Base-by-base conservation (phyloP, 2,888 invertebrate species). In the Macroteleia sp. region DNA sequence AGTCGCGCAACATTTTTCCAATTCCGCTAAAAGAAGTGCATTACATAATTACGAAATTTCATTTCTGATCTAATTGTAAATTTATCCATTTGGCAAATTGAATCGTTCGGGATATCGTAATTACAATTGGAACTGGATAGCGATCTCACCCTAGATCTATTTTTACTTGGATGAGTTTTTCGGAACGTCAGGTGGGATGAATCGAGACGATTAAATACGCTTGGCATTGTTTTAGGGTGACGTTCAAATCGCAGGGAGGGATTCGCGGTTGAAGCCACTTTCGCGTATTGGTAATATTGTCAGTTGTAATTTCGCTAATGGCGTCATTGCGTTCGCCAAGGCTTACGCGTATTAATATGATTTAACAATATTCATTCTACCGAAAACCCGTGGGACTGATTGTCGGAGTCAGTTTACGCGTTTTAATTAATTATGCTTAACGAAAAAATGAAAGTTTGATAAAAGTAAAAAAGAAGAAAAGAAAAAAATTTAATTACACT, bases 251-350 rank as follows among this genome's bases (percentile, higher is more conserved):
- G 57, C 41, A 22, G 62, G 61, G 71, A 17, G 48, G 52, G 41
- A 19, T 19, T 42, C 59, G 61, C 61, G 56, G 71, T 73, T 62
- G n/a, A 77, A 81, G 81, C 83, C 85, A 84, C 85, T 86, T 81
- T 80, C 77, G 78, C 81, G 82, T 86, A 88, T 88, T 86, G 86
- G 87, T 86, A 87, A 88, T 88, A 87, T 83, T 84, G 84, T 85
- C 85, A 86, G 83, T 85, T 82, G 87, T 88, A 89, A 88, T 88
- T 89, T 89, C 87, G 83, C 89, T 89, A 89, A 89, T 89, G 88
- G 89, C 86, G 85, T 85, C 83, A 85, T 83, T 81, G 73, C 81
- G 75, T 81, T 83, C 81, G 85, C 83, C 85, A 36, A 39, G 28
- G 54, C 57, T 59, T 34, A 28, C 42, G 19, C 36, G 57, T 62